Conservation (phyloP, 2,888 invertebrate species). For the Heteropelma amictum region DNA sequence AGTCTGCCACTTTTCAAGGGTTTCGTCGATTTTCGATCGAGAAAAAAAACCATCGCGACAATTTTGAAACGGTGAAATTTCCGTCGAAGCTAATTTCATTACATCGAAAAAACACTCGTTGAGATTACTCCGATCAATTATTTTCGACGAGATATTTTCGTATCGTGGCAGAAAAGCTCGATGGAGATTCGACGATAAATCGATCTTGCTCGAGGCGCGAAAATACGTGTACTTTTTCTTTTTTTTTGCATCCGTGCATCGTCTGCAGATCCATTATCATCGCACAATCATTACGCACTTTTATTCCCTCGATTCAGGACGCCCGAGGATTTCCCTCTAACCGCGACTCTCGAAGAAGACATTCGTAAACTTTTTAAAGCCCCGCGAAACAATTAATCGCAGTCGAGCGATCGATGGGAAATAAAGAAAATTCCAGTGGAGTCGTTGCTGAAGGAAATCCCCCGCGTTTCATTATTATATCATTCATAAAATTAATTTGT, state of each 20-base stretch:
- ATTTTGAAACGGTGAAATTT: neutral
- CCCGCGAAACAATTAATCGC: too few species aligned
- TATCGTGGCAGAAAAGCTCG: neutral
- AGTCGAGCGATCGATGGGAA: neutral
- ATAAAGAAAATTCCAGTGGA: neutral
- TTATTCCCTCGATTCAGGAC: constrained; percentile 14
- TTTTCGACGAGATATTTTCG: neutral
- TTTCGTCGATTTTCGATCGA: neutral
- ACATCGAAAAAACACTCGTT: neutral
- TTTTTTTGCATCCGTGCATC: constrained; percentile 68
- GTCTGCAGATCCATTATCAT: constrained; percentile 55
- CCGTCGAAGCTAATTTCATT: neutral
- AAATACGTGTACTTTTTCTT: constrained; percentile 6
- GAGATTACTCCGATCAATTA: too few species aligned
- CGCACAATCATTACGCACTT: constrained; percentile 53
- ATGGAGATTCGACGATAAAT: constrained; percentile 1
- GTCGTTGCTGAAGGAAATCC: constrained; percentile 1
- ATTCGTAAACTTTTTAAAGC: too few species aligned
- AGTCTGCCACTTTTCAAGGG: neutral
- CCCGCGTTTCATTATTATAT: neutral
- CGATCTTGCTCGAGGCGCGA: constrained; percentile 1
- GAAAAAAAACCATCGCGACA: neutral
- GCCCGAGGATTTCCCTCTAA: neutral
- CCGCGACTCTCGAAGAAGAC: constrained; percentile 4
- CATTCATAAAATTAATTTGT: neutral